Percentiles rank a stretch among this genome's conserved stretches.
phyloP scores from a whole-genome alignment of 2,113 vertebrate genomes.

The Ceuthmochares aereus region DNA sequence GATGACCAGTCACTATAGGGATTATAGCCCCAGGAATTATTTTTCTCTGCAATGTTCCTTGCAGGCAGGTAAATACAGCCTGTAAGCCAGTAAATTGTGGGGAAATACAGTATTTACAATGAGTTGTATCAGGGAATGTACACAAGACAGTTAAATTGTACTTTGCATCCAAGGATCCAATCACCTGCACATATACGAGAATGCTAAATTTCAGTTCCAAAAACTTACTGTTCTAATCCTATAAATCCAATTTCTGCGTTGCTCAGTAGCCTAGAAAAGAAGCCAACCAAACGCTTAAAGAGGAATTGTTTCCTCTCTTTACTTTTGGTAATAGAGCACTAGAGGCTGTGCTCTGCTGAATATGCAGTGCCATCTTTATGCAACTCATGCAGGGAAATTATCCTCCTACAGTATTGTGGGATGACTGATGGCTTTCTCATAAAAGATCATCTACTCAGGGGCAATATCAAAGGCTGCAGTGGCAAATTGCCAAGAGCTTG shows the following conservation, averaged over 20 bases:
- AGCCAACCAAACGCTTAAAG: neutral
- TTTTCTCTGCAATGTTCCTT: neutral
- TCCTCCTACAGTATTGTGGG: neutral
- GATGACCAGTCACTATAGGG: neutral
- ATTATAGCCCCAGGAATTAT: neutral
- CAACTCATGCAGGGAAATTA: neutral
- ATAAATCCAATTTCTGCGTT: neutral
- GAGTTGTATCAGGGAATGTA: neutral
- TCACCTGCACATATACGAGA: neutral
- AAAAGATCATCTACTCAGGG: neutral
- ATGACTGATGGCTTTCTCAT: neutral
- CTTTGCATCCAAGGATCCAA: neutral
- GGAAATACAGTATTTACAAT: constrained; percentile 6
- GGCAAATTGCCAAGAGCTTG: neutral
- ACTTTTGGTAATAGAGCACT: neutral
- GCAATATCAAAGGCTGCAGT: neutral
- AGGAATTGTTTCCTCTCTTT: neutral
- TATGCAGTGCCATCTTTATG: neutral
- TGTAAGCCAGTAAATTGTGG: neutral
- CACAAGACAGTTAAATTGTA: neutral
- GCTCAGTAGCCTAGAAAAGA: neutral
- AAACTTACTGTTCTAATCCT: neutral
- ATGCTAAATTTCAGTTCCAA: neutral
- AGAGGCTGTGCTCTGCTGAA: neutral
- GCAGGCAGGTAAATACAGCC: neutral